Evolutionary conservation across 2,888 invertebrate species (phyloP), one percentile per base, ranked within the genome.

Genomic region (Agrotis segetum): DNA sequence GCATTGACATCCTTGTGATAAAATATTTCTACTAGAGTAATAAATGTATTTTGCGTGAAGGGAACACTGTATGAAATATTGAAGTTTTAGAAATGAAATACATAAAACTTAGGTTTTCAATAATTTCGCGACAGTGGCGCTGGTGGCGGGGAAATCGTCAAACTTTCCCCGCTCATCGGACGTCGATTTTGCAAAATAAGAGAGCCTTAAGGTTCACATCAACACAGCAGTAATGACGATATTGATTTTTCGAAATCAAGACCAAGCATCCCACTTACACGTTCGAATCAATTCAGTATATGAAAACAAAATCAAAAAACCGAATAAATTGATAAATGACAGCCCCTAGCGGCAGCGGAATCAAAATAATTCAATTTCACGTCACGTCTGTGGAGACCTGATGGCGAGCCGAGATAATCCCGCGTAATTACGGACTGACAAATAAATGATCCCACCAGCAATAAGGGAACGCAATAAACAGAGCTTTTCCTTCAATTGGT

Each of bases 331-430:
- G 46, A 46, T 19, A 55, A 60, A 65, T n/a, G 21, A 60, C 53
- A 59, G 49, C 46, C 60, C 69, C 34, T 50, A 40, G 68, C 13
- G 76, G 52, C 61, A 56, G 19, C 19, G 21, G 49, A 69, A 58
- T 58, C 50, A 55, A 71, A 86, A 82, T 84, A 84, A 88, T 91
- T 88, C 74, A 82, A 80, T 88, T 89, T 86, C 90, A 68, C 79
- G 83, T 86, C 90, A 91, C 91, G 88, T 87, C 81, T 83, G 75
- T 74, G 64, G 66, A 81, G 77, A 34, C 1, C 40, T 40, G 83
- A 85, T 86, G 86, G 83, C 72, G 73, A 74, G 80, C 72, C 80
- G 82, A 84, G 88, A 90, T 90, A 89, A 91, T 90, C 88, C 87
- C 82, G 83, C 76, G 88, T 88, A 91, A 90, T 91, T 90, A 89